Base-by-base conservation (phyloP, 2,113 vertebrate species). In the Macheiramphus alcinus region DNA sequence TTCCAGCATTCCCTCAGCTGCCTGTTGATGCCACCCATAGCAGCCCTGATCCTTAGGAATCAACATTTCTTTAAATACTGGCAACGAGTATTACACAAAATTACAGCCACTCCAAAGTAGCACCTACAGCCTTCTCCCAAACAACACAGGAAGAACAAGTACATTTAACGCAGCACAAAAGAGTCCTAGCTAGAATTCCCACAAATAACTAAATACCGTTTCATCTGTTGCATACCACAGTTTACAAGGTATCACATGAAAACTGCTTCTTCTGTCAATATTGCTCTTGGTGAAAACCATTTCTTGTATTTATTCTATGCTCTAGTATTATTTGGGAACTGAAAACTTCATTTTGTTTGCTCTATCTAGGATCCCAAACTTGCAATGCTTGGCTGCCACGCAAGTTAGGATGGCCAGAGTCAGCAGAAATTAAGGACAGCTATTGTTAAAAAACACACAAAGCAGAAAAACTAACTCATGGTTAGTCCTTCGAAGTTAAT, bases 171-270 rank as follows among this genome's bases (percentile, higher is more conserved):
- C 19, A 66, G 75, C 59, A 72, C 63, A 43, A 10, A 1, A n/a
- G 25, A 67, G 9, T 16, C 45, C 50, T 32, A 42, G 29, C 11
- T 42, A 10, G 8, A 66, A 55, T 3, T 20, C 38, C 48, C n/a
- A 43, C 4, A 2, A 7, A 32, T 6, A 32, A 0, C 48, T 53
- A 42, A n/a, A 15, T 1, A 10, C 0, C 2, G 14, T 13, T 16
- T 29, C 22, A 42, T 4, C 22, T 13, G 62, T 65, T 58, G 53
- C 43, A 11, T 0, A 3, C 16, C 43, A 3, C 68, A n/a, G 13
- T 13, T 58, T 5, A 18, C n/a, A 50, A 7, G 10, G 11, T 10
- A 36, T 0, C 47, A 6, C 43, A 13, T 20, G 42, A 29, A 76
- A 58, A 25, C 29, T 23, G 47, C 36, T 22, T 4, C 45, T 50